phyloP scores from a whole-genome alignment of 2,888 invertebrate species.

The Ophraella communa region DNA sequence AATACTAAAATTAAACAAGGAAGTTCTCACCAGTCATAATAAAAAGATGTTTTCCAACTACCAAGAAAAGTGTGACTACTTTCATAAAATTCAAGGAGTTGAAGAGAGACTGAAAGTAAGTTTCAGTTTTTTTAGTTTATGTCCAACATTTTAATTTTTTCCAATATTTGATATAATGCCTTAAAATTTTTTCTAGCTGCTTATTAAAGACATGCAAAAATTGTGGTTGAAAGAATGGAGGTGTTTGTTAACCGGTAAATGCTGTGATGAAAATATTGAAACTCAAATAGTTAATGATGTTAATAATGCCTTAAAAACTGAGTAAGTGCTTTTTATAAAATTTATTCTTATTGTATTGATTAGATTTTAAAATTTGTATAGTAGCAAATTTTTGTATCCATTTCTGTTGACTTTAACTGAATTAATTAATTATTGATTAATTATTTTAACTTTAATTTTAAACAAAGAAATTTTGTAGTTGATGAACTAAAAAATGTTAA shows the following conservation, averaged over 20 bases:
- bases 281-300: conserved; percentile 61
- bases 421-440: no score
- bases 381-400: background rate
- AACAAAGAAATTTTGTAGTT: no score
- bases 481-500: no score
- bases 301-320: background rate
- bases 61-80: conserved; percentile 43
- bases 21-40: conserved; percentile 38
- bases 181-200: conserved; percentile 60
- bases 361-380: no score
- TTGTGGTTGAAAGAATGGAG: conserved; percentile 72
- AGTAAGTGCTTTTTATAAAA: conserved; percentile 20
- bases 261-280: conserved; percentile 60
- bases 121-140: conserved; percentile 11
- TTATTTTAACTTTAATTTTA: no score
- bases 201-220: conserved; percentile 66
- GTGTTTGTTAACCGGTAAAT: conserved; percentile 67
- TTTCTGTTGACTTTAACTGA: no score
- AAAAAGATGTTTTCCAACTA: conserved; percentile 39
- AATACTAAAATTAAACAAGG: conserved; percentile 46
- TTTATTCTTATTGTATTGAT: background rate
- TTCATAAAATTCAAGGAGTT: conserved; percentile 33
- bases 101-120: conserved; percentile 44
- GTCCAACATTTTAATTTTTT: no score
- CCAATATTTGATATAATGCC: background rate